Conservation (phyloP, 2,113 vertebrate genomes). For the Ophiodon elongatus region DNA sequence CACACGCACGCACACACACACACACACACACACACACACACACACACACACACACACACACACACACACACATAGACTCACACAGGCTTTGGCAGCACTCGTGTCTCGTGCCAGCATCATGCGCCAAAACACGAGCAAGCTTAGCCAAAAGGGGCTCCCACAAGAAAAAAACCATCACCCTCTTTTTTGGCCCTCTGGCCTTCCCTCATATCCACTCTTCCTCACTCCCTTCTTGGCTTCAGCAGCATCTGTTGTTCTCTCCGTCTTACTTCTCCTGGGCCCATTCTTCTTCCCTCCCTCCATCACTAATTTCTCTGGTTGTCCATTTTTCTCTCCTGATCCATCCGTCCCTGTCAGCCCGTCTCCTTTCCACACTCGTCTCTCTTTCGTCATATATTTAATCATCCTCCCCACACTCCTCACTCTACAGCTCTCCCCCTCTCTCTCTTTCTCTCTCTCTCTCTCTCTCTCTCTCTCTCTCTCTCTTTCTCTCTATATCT, state of each 20-base stretch:
- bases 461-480: not conserved
- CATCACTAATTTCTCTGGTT: slow-evolving; percentile 4
- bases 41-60: slow-evolving; percentile 3
- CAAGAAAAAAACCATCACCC: slow-evolving; percentile 48
- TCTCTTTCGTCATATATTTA: slow-evolving; percentile 24
- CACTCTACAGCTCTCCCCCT: not conserved
- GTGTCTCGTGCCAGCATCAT: slow-evolving; percentile 30
- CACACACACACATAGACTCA: slow-evolving; percentile 8
- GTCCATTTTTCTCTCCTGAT: slow-evolving; percentile 18
- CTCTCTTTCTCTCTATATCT: too few relatives aligned
- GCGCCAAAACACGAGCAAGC: slow-evolving; percentile 42
- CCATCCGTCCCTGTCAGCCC: not conserved
- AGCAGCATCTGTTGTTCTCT: slow-evolving; percentile 5
- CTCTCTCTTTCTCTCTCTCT: too few relatives aligned
- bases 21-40: slow-evolving; percentile 8
- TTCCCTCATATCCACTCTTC: slow-evolving; percentile 11
- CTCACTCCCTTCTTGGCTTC: slow-evolving; percentile 7
- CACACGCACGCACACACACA: slow-evolving; percentile 4
- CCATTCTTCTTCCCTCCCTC: not conserved
- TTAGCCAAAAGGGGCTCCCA: slow-evolving; percentile 40
- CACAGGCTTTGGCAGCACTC: slow-evolving; percentile 23
- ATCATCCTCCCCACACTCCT: not conserved
- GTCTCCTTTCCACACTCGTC: slow-evolving; percentile 10
- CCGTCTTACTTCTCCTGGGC: slow-evolving; percentile 1
- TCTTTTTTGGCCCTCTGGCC: slow-evolving; percentile 10